Conservation (phyloP, 2,888 invertebrate species). For the Drosophila fungiperda region DNA sequence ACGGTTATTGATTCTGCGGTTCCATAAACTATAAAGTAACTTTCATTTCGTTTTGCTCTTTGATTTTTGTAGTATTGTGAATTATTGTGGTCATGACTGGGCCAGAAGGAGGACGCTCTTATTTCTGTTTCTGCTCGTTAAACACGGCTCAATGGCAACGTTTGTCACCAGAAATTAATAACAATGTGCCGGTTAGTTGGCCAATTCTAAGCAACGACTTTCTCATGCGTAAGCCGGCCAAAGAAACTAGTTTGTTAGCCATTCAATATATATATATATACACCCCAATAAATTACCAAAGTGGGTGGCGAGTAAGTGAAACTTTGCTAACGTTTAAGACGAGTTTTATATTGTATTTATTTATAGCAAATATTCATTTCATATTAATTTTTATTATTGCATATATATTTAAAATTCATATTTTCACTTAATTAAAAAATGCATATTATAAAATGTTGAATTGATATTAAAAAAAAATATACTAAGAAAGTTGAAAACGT, state of each 20-base stretch:
- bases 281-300: conserved; percentile 17
- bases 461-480: too few species aligned
- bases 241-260: conserved; percentile 59
- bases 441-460: too few species aligned
- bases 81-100: conserved; percentile 49
- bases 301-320: conserved; percentile 38
- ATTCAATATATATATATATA: conserved; percentile 33
- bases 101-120: conserved; percentile 18
- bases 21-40: conserved; percentile 56
- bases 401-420: too few species aligned
- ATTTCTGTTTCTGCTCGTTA: conserved; percentile 61
- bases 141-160: conserved; percentile 71
- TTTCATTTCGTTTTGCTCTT: conserved; percentile 71
- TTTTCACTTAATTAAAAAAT: too few species aligned
- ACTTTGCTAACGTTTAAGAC: conserved; percentile 12
- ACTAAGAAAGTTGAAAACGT: too few species aligned
- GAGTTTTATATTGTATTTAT: not conserved
- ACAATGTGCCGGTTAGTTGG: conserved; percentile 76
- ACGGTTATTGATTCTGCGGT: conserved; percentile 77
- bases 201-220: conserved; percentile 68
- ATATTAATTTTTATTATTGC: too few species aligned
- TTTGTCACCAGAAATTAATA: conserved; percentile 78
- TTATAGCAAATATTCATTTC: not conserved
- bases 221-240: conserved; percentile 66
- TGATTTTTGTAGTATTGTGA: conserved; percentile 52